Evolutionary conservation across 1,140 invertebrate species (phyloP).

Genomic region (Zophobas atratus): DNA sequence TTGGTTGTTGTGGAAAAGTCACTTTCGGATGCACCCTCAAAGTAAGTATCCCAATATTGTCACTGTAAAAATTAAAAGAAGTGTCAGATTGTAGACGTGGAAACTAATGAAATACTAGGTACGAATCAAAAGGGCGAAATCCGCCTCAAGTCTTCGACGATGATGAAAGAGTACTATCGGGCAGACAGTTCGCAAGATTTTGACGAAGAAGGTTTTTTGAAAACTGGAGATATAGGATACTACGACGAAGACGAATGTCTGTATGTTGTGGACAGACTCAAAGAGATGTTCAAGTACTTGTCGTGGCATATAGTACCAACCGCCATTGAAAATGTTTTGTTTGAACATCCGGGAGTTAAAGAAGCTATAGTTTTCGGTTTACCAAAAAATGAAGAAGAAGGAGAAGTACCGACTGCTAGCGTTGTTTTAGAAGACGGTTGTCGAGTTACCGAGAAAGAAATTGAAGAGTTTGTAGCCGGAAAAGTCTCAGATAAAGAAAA

Average conservation of each 20-base stretch:
- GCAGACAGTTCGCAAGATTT: conserved; percentile 69
- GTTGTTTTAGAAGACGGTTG: conserved; percentile 68
- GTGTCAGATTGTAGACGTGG: conserved; percentile 52
- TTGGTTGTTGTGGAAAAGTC: conserved; percentile 17
- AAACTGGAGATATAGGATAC: conserved; percentile 82
- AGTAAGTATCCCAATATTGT: conserved; percentile 8
- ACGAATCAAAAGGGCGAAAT: conserved; percentile 57
- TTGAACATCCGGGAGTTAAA: conserved; percentile 77
- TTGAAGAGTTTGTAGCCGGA: conserved; percentile 15
- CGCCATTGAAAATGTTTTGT: conserved; percentile 84
- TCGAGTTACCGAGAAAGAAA: conserved; percentile 17
- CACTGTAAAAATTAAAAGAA: neutral
- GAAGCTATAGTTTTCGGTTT: conserved; percentile 83
- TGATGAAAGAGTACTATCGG: conserved; percentile 50
- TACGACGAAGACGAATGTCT: conserved; percentile 75
- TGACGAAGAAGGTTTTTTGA: conserved; percentile 79
- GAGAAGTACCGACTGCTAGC: conserved; percentile 78
- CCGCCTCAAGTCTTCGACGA: conserved; percentile 38
- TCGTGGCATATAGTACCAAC: conserved; percentile 71
- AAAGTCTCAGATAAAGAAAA: conserved; percentile 11
- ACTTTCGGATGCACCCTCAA: conserved; percentile 8
- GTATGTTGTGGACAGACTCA: conserved; percentile 81
- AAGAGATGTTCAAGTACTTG: conserved; percentile 85
- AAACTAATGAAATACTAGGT: conserved; percentile 51
- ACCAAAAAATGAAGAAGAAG: conserved; percentile 72